phyloP scores from a whole-genome alignment of 1,140 invertebrate species.

The Plectrocnemia conspersa region DNA sequence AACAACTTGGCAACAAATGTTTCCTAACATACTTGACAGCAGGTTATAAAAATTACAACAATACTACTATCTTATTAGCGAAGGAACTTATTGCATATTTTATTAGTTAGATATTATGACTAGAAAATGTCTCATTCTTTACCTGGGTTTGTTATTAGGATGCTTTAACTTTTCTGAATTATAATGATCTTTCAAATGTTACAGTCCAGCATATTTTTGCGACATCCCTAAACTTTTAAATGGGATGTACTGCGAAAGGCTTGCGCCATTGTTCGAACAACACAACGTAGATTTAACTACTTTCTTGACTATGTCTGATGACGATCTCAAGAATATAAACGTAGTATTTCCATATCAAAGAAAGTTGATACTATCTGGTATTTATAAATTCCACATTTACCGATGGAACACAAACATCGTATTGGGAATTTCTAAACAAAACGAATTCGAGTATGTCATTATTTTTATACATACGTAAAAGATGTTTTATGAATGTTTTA shows the following conservation, averaged over 20 bases:
- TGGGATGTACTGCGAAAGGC: constrained; percentile 53
- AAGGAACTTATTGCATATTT: too few relatives aligned
- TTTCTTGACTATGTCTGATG: constrained; percentile 52
- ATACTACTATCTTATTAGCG: constrained; percentile 39
- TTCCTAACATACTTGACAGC: constrained; percentile 4
- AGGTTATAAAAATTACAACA: constrained; percentile 9
- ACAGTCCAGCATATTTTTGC: constrained; percentile 41
- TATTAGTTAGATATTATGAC: too few relatives aligned
- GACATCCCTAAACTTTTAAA: constrained; percentile 48
- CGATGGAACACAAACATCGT: constrained; percentile 50
- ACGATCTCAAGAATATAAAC: constrained; percentile 49
- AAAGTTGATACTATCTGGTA: constrained; percentile 45
- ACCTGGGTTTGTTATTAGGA: background rate
- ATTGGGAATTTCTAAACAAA: constrained; percentile 35
- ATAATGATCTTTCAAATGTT: constrained; percentile 29
- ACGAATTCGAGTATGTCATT: constrained; percentile 21
- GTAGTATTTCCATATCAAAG: constrained; percentile 53
- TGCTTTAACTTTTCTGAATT: constrained; percentile 30
- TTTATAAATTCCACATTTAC: constrained; percentile 52
- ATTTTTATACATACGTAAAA: background rate
- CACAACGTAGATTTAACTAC: constrained; percentile 47
- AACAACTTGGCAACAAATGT: constrained; percentile 19
- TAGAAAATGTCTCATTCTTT: constrained; percentile 36
- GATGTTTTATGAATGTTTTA: background rate
- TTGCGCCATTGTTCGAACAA: constrained; percentile 43